phyloP scores from a whole-genome alignment of 2,888 invertebrate species.

The Drepana falcataria region DNA sequence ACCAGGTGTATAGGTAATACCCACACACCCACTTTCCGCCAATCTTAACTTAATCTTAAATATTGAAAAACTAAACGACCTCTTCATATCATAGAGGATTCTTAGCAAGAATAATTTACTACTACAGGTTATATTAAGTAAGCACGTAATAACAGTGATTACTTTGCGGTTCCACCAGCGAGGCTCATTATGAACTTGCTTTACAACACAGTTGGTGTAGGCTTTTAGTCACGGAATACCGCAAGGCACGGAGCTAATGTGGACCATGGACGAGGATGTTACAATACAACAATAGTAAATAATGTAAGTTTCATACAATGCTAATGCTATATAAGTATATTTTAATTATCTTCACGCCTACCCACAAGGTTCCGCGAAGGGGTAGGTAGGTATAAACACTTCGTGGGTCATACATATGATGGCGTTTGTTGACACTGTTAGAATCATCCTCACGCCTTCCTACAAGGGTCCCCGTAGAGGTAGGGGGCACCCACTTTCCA shows the following conservation, averaged over 20 bases:
- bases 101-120: neutral
- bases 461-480: no score
- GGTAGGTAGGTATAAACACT: no score
- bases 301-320: neutral
- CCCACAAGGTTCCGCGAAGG: no score
- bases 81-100: neutral
- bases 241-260: neutral
- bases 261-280: neutral
- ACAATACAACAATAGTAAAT: neutral
- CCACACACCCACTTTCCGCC: no score
- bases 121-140: neutral
- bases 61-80: neutral
- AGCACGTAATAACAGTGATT: neutral
- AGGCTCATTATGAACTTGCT: constrained; percentile 17
- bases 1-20: no score
- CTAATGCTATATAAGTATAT: no score
- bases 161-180: constrained; percentile 16
- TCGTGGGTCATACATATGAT: no score
- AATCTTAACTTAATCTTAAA: no score
- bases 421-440: no score
- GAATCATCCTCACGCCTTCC: no score
- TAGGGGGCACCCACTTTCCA: no score
- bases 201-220: neutral
- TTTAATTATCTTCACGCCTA: no score
- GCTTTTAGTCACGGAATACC: constrained; percentile 1